Base-by-base conservation (phyloP, 2,888 invertebrate genomes). In the Eristalinus sepulchralis region DNA sequence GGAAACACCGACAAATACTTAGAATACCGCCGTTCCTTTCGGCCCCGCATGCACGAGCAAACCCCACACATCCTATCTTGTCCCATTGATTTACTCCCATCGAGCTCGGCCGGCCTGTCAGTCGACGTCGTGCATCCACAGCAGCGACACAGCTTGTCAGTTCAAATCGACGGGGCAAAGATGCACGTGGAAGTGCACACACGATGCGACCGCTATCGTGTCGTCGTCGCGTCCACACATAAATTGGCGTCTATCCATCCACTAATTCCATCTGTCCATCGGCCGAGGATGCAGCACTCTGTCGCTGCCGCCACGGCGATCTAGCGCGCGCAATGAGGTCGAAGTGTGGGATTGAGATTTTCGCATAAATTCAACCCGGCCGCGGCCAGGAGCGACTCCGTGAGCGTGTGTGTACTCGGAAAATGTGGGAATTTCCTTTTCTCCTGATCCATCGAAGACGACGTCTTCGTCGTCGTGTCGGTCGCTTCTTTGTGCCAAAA, bases 341-440 rank as follows among this genome's bases (percentile, higher is more conserved):
- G 36, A 67, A 73, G 82, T 86, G 86, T 79, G 73, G 63, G 82
- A 68, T 64, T 82, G 53, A 55, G 83, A 66, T 70, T 83, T 86
- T 83, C 86, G 83, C 83, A 75, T 78, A 73, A 82, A 82, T 73
- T 82, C 83, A 31, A 64, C 33, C n/a, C 9, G 57, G 62, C 11
- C 53, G 17, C 36, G 13, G 17, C 47, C 17, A 17, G 17, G 10
- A 53, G 83, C 34, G 85, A 81, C 60, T 73, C 73, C 64, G 64
- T 75, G 47, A 17, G 47, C 17, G 47, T 17, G n/a, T 17, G 17
- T 1, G 6, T 47, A 17, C 6, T 72, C 63, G 77, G 85, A 86
- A 83, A 86, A 86, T 86, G 86, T 83, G 86, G 78, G 86, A 86
- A 86, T 75, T 86, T 86, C 78, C 78, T 86, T 79, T 47, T 60